These are phyloP conservation scores for Cyclophora albipunctata DNA, from an alignment of 2,888 invertebrate genomes.

Conservation along the genomic window DNA sequence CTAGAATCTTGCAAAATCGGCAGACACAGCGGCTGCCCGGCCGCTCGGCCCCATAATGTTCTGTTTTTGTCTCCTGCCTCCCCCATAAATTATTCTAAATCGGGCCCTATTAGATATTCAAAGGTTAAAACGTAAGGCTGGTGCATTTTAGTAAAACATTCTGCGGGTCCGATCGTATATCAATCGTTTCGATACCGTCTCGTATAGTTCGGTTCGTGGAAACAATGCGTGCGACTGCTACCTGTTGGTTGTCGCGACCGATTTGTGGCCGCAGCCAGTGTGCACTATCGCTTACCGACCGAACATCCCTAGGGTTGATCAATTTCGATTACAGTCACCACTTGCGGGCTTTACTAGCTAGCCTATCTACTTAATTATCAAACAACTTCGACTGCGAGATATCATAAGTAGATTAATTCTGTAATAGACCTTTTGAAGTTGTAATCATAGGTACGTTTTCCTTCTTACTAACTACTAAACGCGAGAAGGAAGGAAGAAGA, in stretches of 20 bases:
- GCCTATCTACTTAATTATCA: too few species aligned
- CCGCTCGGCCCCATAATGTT: conserved; percentile 55
- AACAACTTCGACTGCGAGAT: too few species aligned
- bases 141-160: conserved; percentile 66
- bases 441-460: too few species aligned
- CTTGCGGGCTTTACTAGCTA: not conserved
- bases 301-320: conserved; percentile 28
- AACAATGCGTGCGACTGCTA: conserved; percentile 67
- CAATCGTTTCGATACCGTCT: conserved; percentile 65
- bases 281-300: conserved; percentile 37
- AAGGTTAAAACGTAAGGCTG: conserved; percentile 62
- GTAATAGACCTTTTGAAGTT: too few species aligned
- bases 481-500: too few species aligned
- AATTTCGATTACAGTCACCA: too few species aligned
- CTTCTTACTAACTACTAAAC: too few species aligned
- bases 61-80: conserved; percentile 64
- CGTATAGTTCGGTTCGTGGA: conserved; percentile 49
- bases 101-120: conserved; percentile 72
- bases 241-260: conserved; percentile 55
- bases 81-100: conserved; percentile 70
- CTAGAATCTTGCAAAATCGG: conserved; percentile 16
- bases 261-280: conserved; percentile 46
- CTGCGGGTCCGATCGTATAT: conserved; percentile 61
- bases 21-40: conserved; percentile 41
- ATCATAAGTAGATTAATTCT: too few species aligned